phyloP scores from a whole-genome alignment of 1,140 invertebrate genomes.

The Dinoponera quadriceps region DNA sequence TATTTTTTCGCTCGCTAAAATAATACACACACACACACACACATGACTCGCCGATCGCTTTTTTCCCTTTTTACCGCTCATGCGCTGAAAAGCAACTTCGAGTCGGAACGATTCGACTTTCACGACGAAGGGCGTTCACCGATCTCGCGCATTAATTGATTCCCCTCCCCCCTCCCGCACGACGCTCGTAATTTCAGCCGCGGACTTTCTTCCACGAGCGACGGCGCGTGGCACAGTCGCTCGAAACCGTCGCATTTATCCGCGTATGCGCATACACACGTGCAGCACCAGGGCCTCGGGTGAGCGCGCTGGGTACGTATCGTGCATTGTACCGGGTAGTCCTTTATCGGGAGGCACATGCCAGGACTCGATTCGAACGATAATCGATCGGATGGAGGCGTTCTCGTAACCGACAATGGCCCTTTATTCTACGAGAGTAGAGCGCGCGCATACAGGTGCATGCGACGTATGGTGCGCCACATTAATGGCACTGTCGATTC shows the following conservation, averaged over 20 bases:
- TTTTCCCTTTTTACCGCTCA: neutral
- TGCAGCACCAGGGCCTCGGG: conserved; percentile 13
- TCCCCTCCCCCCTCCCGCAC: no score
- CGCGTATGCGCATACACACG: conserved; percentile 18
- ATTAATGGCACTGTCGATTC: conserved; percentile 35
- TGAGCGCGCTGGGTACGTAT: conserved; percentile 9
- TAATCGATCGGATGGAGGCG: conserved; percentile 65
- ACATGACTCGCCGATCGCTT: neutral
- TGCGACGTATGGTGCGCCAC: conserved; percentile 48
- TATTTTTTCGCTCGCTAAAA: neutral
- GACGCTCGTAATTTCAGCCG: no score
- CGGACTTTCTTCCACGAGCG: no score
- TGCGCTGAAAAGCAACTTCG: neutral
- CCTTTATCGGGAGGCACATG: conserved; percentile 61
- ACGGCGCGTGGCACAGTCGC: no score
- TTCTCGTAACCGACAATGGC: conserved; percentile 65
- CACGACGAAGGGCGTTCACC: neutral
- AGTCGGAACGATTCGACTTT: neutral
- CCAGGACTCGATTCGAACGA: conserved; percentile 65
- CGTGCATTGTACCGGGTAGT: conserved; percentile 56
- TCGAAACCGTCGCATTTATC: no score
- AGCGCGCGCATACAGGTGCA: conserved; percentile 49
- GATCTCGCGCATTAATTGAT: no score
- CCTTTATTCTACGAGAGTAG: conserved; percentile 60
- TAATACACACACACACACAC: neutral